Percentiles rank a stretch among this genome's conserved stretches.
These are phyloP conservation scores for Lepus europaeus DNA, from an alignment of 2,113 vertebrate genomes.

Conservation along the genomic window DNA sequence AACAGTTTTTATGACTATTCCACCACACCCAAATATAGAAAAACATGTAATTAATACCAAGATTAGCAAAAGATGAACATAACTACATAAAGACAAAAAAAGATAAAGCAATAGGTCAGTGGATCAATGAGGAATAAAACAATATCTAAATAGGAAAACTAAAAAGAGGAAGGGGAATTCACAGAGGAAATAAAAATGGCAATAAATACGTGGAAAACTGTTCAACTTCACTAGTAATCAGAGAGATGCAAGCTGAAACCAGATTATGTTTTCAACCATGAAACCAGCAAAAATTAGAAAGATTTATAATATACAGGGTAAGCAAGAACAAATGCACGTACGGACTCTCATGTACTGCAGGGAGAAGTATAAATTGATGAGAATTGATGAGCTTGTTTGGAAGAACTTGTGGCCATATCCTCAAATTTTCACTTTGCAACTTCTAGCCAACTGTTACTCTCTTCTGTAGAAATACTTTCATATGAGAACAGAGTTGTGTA, in stretches of 20 bases:
- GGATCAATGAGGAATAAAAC: not conserved
- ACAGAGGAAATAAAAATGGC: not conserved
- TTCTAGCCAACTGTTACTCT: not conserved
- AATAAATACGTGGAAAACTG: slow-evolving; percentile 19
- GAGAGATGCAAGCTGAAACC: slow-evolving; percentile 49
- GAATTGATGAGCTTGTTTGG: slow-evolving; percentile 56
- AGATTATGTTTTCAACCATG: slow-evolving; percentile 40
- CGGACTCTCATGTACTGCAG: not conserved
- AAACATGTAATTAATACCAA: not conserved
- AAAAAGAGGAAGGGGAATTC: not conserved
- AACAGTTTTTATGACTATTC: not conserved
- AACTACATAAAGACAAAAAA: slow-evolving; percentile 1
- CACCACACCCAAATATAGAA: not conserved
- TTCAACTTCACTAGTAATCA: not conserved
- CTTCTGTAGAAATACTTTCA: slow-evolving; percentile 45
- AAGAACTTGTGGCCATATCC: slow-evolving; percentile 45
- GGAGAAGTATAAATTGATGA: slow-evolving; percentile 55
- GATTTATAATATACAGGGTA: slow-evolving; percentile 43
- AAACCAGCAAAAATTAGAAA: slow-evolving; percentile 42
- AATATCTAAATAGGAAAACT: not conserved
- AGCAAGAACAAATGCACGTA: slow-evolving; percentile 64
- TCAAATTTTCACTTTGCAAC: slow-evolving; percentile 43
- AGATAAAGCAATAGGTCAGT: not conserved
- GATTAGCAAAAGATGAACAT: slow-evolving; percentile 31
- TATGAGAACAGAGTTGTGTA: not conserved